Conservation (phyloP, 2,888 invertebrate genomes). For the Teinopalpus imperialis region DNA sequence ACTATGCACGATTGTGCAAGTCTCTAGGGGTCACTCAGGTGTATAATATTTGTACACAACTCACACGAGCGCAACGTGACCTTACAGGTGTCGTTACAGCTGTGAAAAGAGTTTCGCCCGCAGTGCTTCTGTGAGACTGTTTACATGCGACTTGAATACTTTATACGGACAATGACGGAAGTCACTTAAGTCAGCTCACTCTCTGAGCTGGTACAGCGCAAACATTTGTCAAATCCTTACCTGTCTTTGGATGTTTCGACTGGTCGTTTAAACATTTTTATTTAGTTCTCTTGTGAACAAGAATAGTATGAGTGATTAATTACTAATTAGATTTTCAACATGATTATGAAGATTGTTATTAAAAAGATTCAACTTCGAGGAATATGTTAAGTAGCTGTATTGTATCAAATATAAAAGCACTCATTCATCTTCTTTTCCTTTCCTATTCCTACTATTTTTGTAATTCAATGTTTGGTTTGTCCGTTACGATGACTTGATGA, state of each 20-base stretch:
- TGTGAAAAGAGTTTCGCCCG: constrained; percentile 1
- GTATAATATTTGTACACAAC: not conserved
- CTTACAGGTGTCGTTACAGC: constrained; percentile 15
- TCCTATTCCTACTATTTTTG: too few species aligned
- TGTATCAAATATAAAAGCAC: too few species aligned
- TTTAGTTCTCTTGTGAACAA: not conserved
- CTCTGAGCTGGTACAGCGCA: not conserved
- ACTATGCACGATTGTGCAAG: not conserved
- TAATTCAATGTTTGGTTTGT: too few species aligned
- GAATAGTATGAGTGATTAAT: too few species aligned
- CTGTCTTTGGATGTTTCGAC: not conserved
- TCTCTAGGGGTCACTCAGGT: constrained; percentile 10
- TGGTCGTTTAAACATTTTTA: not conserved
- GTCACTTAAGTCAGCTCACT: constrained; percentile 8
- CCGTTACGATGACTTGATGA: too few species aligned
- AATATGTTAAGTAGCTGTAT: too few species aligned
- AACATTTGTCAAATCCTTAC: constrained; percentile 13
- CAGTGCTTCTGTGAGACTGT: constrained; percentile 6
- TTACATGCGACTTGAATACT: constrained; percentile 17
- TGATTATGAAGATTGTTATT: too few species aligned
- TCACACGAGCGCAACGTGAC: constrained; percentile 11
- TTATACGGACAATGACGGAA: constrained; percentile 15
- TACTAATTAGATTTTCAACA: too few species aligned
- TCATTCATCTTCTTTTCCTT: too few species aligned
- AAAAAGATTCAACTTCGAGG: too few species aligned